Evolutionary conservation across 1,140 invertebrate species (phyloP).

Genomic region (Cephus cinctus): DNA sequence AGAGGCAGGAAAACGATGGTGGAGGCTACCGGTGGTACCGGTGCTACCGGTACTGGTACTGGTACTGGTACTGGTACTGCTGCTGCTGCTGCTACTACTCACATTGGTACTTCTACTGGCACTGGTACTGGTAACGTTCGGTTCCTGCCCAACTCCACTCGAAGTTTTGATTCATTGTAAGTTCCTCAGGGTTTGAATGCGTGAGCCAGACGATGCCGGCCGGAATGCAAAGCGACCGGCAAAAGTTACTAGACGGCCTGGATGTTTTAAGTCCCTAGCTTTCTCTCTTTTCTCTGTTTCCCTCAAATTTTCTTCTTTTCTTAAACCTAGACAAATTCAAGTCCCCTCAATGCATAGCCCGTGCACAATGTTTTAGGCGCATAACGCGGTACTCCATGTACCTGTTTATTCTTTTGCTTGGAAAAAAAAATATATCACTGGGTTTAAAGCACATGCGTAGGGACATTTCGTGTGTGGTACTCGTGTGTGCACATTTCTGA

Average conservation of each 20-base stretch:
- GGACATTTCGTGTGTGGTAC: neutral
- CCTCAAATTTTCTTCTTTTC: no score
- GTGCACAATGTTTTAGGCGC: no score
- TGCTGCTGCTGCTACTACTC: no score
- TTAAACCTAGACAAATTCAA: no score
- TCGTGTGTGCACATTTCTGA: neutral
- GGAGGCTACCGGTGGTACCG: no score
- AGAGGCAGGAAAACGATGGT: slow-evolving; percentile 17
- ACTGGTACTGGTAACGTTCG: slow-evolving; percentile 10
- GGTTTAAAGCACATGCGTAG: neutral
- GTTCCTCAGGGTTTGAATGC: slow-evolving; percentile 22
- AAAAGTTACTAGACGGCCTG: slow-evolving; percentile 3
- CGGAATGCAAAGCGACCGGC: slow-evolving; percentile 7
- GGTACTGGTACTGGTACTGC: no score
- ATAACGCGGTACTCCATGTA: no score
- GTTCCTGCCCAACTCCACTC: slow-evolving; percentile 9
- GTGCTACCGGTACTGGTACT: no score
- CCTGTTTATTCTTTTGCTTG: no score
- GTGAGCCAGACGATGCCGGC: slow-evolving; percentile 22
- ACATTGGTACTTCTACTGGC: no score
- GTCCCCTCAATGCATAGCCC: no score
- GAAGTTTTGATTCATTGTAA: slow-evolving; percentile 38
- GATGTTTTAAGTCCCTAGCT: slow-evolving; percentile 1
- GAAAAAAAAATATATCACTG: no score
- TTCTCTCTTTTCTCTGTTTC: neutral